Percentiles rank a stretch among this genome's conserved stretches.
Evolutionary conservation across 1,140 invertebrate genomes (phyloP).

Genomic region (Aleiodes sp.): DNA sequence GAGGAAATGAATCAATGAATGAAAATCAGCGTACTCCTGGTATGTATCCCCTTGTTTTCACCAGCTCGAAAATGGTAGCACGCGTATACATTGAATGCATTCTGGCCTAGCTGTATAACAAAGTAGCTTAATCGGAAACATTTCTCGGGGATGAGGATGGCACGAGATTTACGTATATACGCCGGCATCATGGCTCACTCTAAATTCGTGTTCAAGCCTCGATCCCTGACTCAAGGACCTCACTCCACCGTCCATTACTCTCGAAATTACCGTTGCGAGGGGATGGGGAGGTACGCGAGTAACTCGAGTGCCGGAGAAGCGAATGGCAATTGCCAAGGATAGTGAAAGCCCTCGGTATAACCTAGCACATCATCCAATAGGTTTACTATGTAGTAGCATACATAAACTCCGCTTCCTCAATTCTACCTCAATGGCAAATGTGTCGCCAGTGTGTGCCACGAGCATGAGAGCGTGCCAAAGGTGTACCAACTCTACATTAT

Average conservation of each 20-base stretch:
- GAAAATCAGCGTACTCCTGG: not conserved
- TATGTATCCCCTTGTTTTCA: not conserved
- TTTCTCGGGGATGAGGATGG: conserved; percentile 20
- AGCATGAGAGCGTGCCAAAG: not conserved
- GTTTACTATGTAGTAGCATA: not conserved
- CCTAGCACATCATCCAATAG: conserved; percentile 17
- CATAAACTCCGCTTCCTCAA: not conserved
- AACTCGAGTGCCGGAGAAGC: conserved; percentile 13
- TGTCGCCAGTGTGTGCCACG: not conserved
- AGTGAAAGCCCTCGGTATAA: conserved; percentile 23
- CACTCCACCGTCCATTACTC: conserved; percentile 7
- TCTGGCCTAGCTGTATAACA: conserved; percentile 11
- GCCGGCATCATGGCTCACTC: conserved; percentile 18
- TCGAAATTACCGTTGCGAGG: conserved; percentile 2
- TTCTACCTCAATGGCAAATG: not conserved
- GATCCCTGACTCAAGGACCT: conserved; percentile 22
- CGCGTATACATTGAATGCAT: not conserved
- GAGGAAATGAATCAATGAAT: not conserved
- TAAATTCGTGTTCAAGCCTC: conserved; percentile 33
- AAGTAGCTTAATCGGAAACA: conserved; percentile 13
- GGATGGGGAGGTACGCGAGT: not conserved
- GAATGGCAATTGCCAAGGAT: conserved; percentile 33
- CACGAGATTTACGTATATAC: conserved; percentile 13
- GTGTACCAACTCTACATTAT: conserved; percentile 10
- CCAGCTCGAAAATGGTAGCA: not conserved